These are phyloP conservation scores for Lithophane socia DNA, from an alignment of 2,888 invertebrate species.

Conservation along the genomic window DNA sequence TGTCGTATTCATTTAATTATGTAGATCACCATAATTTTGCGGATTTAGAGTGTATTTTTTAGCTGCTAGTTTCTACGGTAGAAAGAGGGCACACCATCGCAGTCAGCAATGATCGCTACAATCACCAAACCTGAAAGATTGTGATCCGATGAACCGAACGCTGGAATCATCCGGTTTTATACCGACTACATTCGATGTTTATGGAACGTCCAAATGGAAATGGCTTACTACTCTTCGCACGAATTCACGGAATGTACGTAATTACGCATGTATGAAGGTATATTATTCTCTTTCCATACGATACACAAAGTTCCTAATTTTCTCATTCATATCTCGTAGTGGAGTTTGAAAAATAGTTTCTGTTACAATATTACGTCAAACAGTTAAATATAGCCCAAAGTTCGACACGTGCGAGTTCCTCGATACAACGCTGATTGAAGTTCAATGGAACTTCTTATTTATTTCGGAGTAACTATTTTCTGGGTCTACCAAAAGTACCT, in stretches of 20 bases:
- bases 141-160: background rate
- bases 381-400: conserved; percentile 33
- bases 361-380: conserved; percentile 31
- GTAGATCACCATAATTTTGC: too few relatives aligned
- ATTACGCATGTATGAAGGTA: conserved; percentile 10
- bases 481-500: background rate
- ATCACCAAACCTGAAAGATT: background rate
- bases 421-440: conserved; percentile 12
- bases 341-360: conserved; percentile 28
- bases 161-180: background rate
- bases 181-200: background rate
- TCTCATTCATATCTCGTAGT: conserved; percentile 10
- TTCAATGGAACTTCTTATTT: conserved; percentile 16
- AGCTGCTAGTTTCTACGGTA: too few relatives aligned
- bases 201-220: background rate
- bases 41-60: too few relatives aligned
- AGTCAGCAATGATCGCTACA: background rate
- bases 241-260: background rate
- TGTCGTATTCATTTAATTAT: too few relatives aligned
- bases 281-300: conserved; percentile 2
- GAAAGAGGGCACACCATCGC: background rate
- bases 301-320: conserved; percentile 4
- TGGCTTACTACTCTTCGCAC: background rate
- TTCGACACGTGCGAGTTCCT: conserved; percentile 23
- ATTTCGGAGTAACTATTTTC: background rate